Evolutionary conservation across 2,888 invertebrate genomes (phyloP), one percentile per base, ranked within the genome.

Genomic region (Oscheius sp.): DNA sequence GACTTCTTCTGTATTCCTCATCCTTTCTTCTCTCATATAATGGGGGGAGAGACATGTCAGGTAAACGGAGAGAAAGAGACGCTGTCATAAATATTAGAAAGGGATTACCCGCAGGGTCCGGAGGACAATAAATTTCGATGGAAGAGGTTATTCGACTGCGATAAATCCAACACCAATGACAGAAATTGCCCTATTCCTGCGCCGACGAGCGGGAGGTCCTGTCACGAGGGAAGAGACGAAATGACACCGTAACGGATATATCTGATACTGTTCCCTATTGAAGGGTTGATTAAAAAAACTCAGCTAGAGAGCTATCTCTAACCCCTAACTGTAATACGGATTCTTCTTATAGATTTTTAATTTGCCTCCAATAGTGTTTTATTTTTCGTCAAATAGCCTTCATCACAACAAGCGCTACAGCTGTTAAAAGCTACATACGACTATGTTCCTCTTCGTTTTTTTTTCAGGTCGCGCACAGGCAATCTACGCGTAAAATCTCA

Each of bases 61-160:
- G 54, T 54, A 54, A 54, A 54, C 54, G 36, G 54, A 24, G 47
- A 20, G 47, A 24, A 9, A 14, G 24, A 14, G 24, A 22, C 47
- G 47, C 12, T 17, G 26, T 32, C 30, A 54, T 54, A 54, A 54
- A 54, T 54, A 54, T 54, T 33, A 54, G 54, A 36, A 33, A 32
- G 54, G 47, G 54, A 54, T 54, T 54, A 54, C 54, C 54, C 54
- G 32, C 32, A 20, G 22, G 54, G 17, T 36, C 54, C 54, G 59
- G 59, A 59, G 28, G 44, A 59, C 59, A 44, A 59, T 59, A 59
- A 59, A 59, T 59, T 44, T 44, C 24, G 24, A n/a, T 44, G 44
- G 44, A 59, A 59, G 59, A 59, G 54, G 54, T 54, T 54, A 54
- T 54, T 54, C 54, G 33, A n/a, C 59, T 44, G 59, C 41, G 41